Evolutionary conservation across 2,888 invertebrate species (phyloP).

Genomic region (Chaetogeoica ovagalla): DNA sequence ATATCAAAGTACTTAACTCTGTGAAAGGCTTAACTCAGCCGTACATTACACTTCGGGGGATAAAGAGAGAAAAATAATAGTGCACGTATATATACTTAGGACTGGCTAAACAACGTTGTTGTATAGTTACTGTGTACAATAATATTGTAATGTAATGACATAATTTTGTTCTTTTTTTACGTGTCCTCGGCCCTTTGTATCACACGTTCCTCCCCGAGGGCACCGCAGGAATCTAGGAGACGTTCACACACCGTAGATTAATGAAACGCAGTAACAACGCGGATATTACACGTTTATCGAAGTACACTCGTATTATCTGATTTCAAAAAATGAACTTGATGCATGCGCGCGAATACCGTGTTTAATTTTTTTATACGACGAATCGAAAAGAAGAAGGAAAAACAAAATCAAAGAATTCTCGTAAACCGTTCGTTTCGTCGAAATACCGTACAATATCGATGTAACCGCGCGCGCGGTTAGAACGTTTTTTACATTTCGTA

Average conservation of each 20-base stretch:
- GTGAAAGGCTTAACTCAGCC: conserved; percentile 52
- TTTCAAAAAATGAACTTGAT: too few relatives aligned
- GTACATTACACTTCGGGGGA: conserved; percentile 39
- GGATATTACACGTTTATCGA: too few relatives aligned
- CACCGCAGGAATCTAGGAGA: conserved; percentile 25
- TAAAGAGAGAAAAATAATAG: conserved; percentile 14
- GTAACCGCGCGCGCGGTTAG: too few relatives aligned
- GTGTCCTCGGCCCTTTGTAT: conserved; percentile 4
- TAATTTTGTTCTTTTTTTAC: conserved; percentile 41
- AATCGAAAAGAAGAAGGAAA: too few relatives aligned
- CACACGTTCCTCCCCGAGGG: neutral
- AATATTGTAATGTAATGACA: conserved; percentile 47
- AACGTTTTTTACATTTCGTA: too few relatives aligned
- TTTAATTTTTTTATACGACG: too few relatives aligned
- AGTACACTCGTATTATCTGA: too few relatives aligned
- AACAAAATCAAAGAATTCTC: too few relatives aligned
- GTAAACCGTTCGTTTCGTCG: too few relatives aligned
- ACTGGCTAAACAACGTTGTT: conserved; percentile 40
- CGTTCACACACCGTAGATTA: conserved; percentile 24
- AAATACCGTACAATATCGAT: too few relatives aligned
- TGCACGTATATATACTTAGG: neutral
- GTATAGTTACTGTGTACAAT: neutral
- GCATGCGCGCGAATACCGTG: too few relatives aligned
- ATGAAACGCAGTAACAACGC: neutral
- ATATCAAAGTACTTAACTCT: conserved; percentile 52